A percentile compares a stretch with the other conserved stretches of the same genome.
phyloP scores from a whole-genome alignment of 2,113 vertebrate species.

The Pachyramphus minor region DNA sequence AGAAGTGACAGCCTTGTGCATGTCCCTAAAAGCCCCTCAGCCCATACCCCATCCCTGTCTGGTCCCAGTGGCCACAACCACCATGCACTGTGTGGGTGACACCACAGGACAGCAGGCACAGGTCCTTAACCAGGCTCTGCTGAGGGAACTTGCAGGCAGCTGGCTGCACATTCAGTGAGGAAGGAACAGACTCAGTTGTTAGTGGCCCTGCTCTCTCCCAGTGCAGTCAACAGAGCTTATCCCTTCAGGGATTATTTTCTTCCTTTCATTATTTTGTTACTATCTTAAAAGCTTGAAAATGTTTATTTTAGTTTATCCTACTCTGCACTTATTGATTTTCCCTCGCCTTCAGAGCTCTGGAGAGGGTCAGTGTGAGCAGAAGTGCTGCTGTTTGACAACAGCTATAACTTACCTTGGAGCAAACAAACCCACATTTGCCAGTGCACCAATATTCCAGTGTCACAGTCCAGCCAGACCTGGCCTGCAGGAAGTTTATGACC shows the following conservation, averaged over 20 bases:
- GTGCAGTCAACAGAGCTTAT: neutral
- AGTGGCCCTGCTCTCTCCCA: neutral
- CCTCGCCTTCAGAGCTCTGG: neutral
- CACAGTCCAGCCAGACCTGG: neutral
- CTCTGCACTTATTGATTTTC: neutral
- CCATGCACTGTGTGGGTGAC: rapidly evolving
- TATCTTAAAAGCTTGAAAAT: neutral
- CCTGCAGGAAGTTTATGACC: neutral
- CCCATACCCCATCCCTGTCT: rapidly evolving
- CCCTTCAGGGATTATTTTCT: neutral
- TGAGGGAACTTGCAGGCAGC: neutral
- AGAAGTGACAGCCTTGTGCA: neutral
- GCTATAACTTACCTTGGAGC: neutral
- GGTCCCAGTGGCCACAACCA: neutral
- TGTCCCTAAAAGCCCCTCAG: neutral
- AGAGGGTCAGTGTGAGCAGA: neutral
- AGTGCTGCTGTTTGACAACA: neutral
- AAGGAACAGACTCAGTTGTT: neutral
- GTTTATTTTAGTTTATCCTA: constrained; percentile 16
- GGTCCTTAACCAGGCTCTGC: neutral
- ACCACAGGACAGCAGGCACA: neutral
- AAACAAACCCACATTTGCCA: neutral
- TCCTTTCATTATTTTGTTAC: constrained; percentile 10
- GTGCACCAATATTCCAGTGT: neutral
- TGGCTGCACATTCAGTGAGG: neutral